Conservation (phyloP, 2,888 invertebrate species). For the Pollenia amentaria region DNA sequence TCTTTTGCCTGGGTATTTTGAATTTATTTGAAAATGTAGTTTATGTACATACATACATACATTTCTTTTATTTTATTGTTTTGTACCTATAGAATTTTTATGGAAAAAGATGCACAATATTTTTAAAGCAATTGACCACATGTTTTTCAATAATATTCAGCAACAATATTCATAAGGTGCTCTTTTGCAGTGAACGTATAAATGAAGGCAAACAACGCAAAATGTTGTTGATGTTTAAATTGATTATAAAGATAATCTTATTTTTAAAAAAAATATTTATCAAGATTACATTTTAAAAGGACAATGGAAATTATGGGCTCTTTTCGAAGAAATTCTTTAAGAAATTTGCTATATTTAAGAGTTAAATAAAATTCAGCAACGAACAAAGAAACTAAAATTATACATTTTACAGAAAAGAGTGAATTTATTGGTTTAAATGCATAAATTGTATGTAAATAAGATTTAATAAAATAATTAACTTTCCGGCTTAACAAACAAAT, state of each 20-base stretch:
- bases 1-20: slow-evolving; percentile 41
- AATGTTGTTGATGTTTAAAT: slow-evolving; percentile 3
- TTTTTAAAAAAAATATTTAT: not conserved
- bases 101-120: slow-evolving; percentile 31
- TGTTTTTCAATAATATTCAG: slow-evolving; percentile 45
- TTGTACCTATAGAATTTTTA: slow-evolving; percentile 10
- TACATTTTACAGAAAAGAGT: not conserved
- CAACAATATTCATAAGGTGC: not conserved
- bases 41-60: not conserved
- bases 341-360: not conserved
- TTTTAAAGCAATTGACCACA: slow-evolving; percentile 67
- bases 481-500: too few relatives aligned
- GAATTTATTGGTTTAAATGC: not conserved
- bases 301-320: not conserved
- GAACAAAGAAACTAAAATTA: not conserved
- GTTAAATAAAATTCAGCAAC: not conserved
- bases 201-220: not conserved
- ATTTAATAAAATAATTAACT: too few relatives aligned
- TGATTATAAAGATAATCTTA: slow-evolving; percentile 23
- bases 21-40: slow-evolving; percentile 17
- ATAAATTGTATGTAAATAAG: not conserved
- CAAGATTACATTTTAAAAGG: slow-evolving; percentile 7
- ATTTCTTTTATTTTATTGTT: slow-evolving; percentile 9
- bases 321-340: not conserved
- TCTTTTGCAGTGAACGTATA: not conserved